These are phyloP conservation scores for Spisula solida DNA, from an alignment of 2,888 invertebrate genomes.

Conservation along the genomic window DNA sequence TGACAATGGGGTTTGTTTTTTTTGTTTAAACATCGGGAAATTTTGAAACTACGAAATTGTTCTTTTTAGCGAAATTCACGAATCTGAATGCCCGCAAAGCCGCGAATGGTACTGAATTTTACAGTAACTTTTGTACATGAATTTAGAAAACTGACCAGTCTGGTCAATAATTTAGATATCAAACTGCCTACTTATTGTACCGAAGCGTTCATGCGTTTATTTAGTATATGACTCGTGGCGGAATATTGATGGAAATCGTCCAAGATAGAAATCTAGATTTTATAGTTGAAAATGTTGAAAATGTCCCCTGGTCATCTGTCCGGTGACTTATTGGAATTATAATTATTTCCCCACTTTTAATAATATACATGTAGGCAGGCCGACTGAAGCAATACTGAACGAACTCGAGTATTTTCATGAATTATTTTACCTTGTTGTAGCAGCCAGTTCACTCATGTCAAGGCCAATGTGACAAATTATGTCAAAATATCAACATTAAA, in stretches of 20 bases:
- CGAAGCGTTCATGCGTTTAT: neutral
- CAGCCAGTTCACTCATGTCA: neutral
- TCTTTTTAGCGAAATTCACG: no score
- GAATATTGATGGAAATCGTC: neutral
- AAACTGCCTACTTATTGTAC: neutral
- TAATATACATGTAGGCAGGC: neutral
- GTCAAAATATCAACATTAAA: neutral
- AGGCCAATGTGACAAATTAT: neutral
- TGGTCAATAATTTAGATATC: neutral
- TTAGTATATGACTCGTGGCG: neutral
- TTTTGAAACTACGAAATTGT: no score
- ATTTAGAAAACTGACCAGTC: neutral
- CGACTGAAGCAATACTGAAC: neutral
- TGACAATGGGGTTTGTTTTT: no score
- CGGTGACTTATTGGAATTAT: neutral
- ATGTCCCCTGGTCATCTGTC: neutral
- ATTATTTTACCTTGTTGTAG: neutral
- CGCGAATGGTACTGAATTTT: no score
- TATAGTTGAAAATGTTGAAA: neutral
- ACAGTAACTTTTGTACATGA: no score
- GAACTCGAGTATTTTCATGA: neutral
- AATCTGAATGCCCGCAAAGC: no score
- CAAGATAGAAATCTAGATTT: conserved; percentile 4
- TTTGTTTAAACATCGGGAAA: no score
- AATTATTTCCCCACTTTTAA: neutral